Conservation (phyloP, 2,888 invertebrate species). For the Pyrochroa serraticornis region DNA sequence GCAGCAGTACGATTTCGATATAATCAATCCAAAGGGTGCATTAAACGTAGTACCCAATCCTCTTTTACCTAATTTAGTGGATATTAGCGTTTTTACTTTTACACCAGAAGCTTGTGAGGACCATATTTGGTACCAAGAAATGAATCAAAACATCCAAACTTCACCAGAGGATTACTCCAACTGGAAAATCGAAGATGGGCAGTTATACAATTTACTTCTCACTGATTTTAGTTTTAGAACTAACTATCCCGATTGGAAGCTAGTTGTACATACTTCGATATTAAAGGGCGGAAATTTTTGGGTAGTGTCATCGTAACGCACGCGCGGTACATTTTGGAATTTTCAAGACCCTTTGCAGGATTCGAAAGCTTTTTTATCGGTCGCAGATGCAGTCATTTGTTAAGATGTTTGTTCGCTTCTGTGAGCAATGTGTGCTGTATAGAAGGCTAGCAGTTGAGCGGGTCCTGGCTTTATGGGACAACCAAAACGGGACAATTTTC, state of each 20-base stretch:
- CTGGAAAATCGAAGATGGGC: conserved; percentile 26
- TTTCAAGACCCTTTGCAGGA: no score
- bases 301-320: no score
- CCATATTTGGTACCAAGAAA: conserved; percentile 25
- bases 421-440: conserved; percentile 31
- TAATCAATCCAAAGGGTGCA: conserved; percentile 33
- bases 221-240: no score
- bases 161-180: conserved; percentile 20
- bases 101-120: conserved; percentile 17
- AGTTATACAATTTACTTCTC: conserved; percentile 6
- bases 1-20: conserved; percentile 30
- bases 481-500: conserved; percentile 31
- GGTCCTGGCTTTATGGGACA: no score
- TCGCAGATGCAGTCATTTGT: no score
- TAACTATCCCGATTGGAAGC: conserved; percentile 34
- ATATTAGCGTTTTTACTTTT: conserved; percentile 9
- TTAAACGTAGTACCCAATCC: conserved; percentile 32
- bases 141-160: no score
- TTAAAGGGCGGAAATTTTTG: no score
- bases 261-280: no score
- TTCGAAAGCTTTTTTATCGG: no score
- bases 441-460: conserved; percentile 24
- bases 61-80: conserved; percentile 6
- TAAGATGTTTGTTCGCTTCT: no score
- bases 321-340: no score